Evolutionary conservation across 2,113 vertebrate species (phyloP).

Genomic region (Mellivora capensis): DNA sequence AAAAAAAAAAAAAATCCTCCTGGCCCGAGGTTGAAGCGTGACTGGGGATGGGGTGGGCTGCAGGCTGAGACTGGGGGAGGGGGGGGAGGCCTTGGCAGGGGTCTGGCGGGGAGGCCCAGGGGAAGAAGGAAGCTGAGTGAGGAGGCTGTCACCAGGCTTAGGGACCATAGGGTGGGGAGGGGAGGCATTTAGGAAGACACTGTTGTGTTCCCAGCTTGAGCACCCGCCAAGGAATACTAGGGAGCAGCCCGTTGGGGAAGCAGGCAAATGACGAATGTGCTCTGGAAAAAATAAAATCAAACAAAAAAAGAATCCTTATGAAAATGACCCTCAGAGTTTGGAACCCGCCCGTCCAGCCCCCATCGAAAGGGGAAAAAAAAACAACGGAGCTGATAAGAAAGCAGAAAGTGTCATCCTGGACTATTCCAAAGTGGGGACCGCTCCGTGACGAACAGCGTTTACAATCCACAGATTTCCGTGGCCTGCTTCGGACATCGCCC

Average conservation of each 20-base stretch:
- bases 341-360: not conserved
- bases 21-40: not conserved
- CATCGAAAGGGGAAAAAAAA: not conserved
- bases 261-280: not conserved
- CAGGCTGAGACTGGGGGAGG: not conserved
- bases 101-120: not conserved
- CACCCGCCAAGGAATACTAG: not conserved
- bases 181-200: not conserved
- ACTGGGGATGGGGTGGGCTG: rapidly evolving
- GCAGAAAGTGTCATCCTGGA: not conserved
- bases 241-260: not conserved
- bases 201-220: too few species aligned
- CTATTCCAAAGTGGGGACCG: too few species aligned
- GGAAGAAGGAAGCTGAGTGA: too few species aligned
- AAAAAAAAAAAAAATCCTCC: not conserved
- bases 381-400: not conserved
- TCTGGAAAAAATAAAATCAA: not conserved
- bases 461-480: not conserved
- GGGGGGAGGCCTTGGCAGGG: too few species aligned
- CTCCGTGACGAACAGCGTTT: not conserved
- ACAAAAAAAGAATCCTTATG: not conserved
- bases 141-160: not conserved
- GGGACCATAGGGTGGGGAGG: not conserved
- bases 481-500: not conserved
- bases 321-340: not conserved